Conservation (phyloP, 2,113 vertebrate species). For the Siphamia tubifer region DNA sequence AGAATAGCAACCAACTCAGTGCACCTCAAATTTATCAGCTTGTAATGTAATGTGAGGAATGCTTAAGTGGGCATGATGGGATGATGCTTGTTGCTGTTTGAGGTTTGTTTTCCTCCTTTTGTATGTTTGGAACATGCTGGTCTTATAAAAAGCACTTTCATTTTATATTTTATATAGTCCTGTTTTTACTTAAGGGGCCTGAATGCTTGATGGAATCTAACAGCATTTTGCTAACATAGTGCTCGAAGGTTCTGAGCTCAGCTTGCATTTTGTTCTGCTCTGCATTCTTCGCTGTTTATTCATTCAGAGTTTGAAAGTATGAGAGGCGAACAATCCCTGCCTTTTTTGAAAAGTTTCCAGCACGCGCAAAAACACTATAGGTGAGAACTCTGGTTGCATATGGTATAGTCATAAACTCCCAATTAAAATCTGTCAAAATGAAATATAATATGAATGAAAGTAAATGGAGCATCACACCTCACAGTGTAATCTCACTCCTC, state of each 20-base stretch:
- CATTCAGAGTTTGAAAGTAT: conserved; percentile 23
- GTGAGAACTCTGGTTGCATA: conserved; percentile 4
- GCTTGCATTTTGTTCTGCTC: conserved; percentile 34
- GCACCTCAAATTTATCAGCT: conserved; percentile 24
- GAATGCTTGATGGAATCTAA: conserved; percentile 69
- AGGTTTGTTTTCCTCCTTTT: conserved; percentile 49
- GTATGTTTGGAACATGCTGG: conserved; percentile 62
- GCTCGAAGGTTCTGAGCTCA: conserved; percentile 27
- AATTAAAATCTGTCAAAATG: conserved; percentile 10
- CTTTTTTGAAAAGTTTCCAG: conserved; percentile 3
- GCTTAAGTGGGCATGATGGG: conserved; percentile 57
- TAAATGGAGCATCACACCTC: conserved; percentile 10
- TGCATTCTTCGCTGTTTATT: conserved; percentile 33
- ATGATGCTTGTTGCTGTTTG: conserved; percentile 67
- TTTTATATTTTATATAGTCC: conserved; percentile 59
- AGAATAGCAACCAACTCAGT: background rate
- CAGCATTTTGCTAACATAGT: conserved; percentile 59
- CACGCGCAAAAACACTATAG: background rate
- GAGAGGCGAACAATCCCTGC: conserved; percentile 6
- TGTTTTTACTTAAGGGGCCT: conserved; percentile 66
- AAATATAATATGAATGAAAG: conserved; percentile 14
- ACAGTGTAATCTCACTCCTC: conserved; percentile 3
- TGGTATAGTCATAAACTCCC: conserved; percentile 21
- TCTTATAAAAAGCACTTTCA: conserved; percentile 59
- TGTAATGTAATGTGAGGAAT: conserved; percentile 56